A percentile compares a stretch with the other conserved stretches of the same genome.
phyloP scores from a whole-genome alignment of 2,888 invertebrate species.

The Caenorhabditis zanzibari region DNA sequence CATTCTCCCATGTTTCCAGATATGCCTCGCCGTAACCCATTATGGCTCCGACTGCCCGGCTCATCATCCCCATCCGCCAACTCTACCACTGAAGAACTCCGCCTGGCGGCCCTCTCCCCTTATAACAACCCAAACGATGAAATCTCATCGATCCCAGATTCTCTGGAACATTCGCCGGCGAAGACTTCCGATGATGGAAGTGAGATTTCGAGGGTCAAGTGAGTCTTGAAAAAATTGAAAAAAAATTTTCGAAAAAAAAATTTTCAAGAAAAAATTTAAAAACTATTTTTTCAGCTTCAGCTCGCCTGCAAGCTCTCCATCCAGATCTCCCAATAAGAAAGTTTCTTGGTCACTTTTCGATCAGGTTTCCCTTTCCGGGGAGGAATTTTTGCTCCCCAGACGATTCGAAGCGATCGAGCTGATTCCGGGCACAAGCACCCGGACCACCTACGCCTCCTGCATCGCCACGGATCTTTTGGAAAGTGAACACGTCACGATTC shows the following conservation, averaged over 20 bases:
- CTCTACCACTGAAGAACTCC: constrained; percentile 55
- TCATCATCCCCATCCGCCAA: constrained; percentile 46
- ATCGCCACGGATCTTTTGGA: constrained; percentile 57
- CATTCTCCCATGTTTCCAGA: not conserved
- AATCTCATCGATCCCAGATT: constrained; percentile 55
- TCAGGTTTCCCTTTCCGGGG: constrained; percentile 61
- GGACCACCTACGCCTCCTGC: constrained; percentile 37
- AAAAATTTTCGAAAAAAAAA: no score
- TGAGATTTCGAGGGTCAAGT: constrained; percentile 55
- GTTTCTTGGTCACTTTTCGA: constrained; percentile 67
- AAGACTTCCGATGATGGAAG: constrained; percentile 60
- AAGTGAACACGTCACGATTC: constrained; percentile 60
- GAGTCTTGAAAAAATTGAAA: not conserved
- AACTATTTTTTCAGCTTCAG: constrained; percentile 57
- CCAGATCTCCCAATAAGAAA: constrained; percentile 59
- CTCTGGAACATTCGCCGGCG: constrained; percentile 58
- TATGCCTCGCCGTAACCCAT: constrained; percentile 61
- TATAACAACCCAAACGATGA: constrained; percentile 50
- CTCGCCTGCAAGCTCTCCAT: constrained; percentile 56
- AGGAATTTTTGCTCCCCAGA: constrained; percentile 60
- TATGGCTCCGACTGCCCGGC: constrained; percentile 59
- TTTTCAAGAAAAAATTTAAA: no score
- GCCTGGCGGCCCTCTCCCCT: constrained; percentile 51
- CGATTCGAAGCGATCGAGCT: constrained; percentile 64
- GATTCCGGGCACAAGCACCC: constrained; percentile 47